phyloP scores from a whole-genome alignment of 23 tunicate species.

The Halocynthia aurantium region DNA sequence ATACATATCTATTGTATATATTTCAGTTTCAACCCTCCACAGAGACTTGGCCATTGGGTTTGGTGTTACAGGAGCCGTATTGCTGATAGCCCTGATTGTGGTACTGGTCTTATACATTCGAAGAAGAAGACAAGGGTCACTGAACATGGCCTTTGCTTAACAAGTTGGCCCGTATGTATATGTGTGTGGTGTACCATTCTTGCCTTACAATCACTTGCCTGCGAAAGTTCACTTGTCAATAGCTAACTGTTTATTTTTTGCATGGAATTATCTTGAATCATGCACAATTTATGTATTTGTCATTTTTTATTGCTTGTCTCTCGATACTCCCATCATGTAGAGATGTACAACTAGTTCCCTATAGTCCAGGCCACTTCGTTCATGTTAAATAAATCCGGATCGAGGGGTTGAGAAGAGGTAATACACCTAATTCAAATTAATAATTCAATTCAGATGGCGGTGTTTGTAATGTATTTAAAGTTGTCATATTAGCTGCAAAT shows the following conservation, averaged over 20 bases:
- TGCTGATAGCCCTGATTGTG: conserved; percentile 31
- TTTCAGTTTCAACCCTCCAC: conserved; percentile 12
- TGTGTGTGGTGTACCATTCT: too few species aligned
- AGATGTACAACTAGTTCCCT: too few species aligned
- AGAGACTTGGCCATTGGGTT: conserved; percentile 39
- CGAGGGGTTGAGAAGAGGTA: too few species aligned
- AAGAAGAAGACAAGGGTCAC: conserved; percentile 1
- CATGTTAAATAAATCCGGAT: too few species aligned
- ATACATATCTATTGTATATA: neutral
- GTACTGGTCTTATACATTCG: conserved; percentile 27
- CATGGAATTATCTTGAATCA: neutral
- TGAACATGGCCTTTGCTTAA: too few species aligned
- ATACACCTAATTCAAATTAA: too few species aligned
- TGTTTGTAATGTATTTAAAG: too few species aligned
- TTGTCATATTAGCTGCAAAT: too few species aligned
- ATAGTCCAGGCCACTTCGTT: too few species aligned
- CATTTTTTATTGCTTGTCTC: neutral
- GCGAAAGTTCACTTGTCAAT: neutral
- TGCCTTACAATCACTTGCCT: neutral
- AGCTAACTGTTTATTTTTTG: neutral
- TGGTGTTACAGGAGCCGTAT: conserved; percentile 40
- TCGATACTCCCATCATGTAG: too few species aligned
- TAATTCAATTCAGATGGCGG: too few species aligned
- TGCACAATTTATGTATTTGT: neutral
- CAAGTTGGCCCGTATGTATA: too few species aligned